Percentiles rank a stretch among this genome's conserved stretches.
phyloP scores from a whole-genome alignment of 1,140 invertebrate species.

The Coenobita brevimanus region DNA sequence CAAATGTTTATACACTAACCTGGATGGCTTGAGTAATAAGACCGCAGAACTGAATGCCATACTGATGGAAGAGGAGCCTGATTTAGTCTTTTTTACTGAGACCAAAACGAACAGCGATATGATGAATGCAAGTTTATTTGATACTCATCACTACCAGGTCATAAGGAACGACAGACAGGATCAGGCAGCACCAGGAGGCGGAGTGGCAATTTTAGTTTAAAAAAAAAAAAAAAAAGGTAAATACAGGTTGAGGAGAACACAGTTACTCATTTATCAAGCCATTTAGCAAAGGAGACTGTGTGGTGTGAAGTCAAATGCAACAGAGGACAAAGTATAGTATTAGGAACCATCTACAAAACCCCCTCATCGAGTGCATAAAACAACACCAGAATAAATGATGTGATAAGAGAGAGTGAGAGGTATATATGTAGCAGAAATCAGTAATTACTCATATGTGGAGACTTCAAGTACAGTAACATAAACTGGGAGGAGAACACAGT shows the following conservation, averaged over 20 bases:
- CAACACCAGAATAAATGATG: neutral
- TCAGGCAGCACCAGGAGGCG: neutral
- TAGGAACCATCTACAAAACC: neutral
- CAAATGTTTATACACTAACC: too few species aligned
- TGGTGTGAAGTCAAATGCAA: neutral
- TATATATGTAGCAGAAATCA: too few species aligned
- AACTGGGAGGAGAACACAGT: too few species aligned
- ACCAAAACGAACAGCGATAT: too few species aligned
- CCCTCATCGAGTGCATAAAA: neutral
- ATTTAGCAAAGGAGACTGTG: neutral
- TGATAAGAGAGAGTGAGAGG: too few species aligned
- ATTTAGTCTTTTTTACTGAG: neutral
- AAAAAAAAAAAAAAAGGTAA: too few species aligned
- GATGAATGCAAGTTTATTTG: neutral
- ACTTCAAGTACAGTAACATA: too few species aligned
- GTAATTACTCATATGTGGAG: too few species aligned
- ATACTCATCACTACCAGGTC: neutral
- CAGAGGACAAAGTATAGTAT: neutral
- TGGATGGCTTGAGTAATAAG: too few species aligned
- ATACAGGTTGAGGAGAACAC: neutral
- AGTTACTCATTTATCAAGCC: neutral
- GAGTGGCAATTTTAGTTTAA: neutral
- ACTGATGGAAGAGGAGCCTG: too few species aligned
- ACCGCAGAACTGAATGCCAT: too few species aligned
- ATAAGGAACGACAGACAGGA: neutral